Evolutionary conservation across 2,888 invertebrate genomes (phyloP).

Genomic region (Agriopis leucophaearia): DNA sequence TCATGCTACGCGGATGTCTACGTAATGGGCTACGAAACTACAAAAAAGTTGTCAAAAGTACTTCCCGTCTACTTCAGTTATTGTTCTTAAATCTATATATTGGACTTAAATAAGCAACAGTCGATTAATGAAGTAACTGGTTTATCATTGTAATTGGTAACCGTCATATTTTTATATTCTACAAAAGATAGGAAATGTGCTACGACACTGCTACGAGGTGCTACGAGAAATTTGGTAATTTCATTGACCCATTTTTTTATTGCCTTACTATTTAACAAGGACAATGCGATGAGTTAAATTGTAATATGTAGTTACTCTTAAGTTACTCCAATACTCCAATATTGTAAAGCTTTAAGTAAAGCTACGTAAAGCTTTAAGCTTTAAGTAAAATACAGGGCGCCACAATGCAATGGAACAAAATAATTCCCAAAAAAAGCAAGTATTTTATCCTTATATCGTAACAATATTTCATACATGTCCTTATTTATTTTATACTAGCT

Average conservation of each 20-base stretch:
- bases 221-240: conserved; percentile 39
- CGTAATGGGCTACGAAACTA: conserved; percentile 42
- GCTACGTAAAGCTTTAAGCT: not conserved
- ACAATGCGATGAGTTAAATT: not conserved
- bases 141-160: not conserved
- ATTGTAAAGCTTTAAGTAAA: not conserved
- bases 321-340: no score
- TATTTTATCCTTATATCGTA: no score
- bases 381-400: not conserved
- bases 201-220: conserved; percentile 39
- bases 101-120: not conserved
- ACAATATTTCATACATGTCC: no score
- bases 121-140: not conserved
- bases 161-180: conserved; percentile 16
- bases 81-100: not conserved
- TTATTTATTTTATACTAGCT: no score
- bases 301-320: not conserved
- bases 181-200: conserved; percentile 30
- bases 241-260: not conserved
- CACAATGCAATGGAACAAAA: no score
- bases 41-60: not conserved
- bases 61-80: not conserved
- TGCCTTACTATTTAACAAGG: not conserved
- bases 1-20: conserved; percentile 29
- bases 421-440: no score